Conservation (phyloP, 2,113 vertebrate genomes). For the Callithrix jacchus region DNA sequence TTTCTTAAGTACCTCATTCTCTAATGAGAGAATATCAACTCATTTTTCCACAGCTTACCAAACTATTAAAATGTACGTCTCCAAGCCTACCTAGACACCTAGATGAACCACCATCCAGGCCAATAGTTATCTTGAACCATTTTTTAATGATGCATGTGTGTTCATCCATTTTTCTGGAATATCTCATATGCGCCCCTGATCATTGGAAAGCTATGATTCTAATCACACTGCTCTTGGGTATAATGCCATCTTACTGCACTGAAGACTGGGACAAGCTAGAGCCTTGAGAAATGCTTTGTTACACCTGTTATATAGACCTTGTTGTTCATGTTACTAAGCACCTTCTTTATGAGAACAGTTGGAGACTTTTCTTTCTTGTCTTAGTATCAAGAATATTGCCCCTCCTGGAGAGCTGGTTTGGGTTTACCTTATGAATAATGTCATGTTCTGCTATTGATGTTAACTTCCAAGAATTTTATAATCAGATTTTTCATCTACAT, state of each 20-base stretch:
- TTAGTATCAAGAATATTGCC: background rate
- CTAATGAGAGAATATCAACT: background rate
- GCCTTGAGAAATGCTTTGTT: background rate
- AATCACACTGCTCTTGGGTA: background rate
- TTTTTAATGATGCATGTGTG: background rate
- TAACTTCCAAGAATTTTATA: conserved; percentile 32
- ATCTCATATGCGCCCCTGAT: background rate
- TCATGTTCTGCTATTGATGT: background rate
- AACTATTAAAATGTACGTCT: background rate
- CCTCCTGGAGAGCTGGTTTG: background rate
- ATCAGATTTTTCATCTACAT: background rate
- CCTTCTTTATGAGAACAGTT: background rate
- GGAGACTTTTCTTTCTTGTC: background rate
- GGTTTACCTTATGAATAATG: background rate
- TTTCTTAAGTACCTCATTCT: background rate
- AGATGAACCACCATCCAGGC: background rate
- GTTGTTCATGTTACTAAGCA: background rate
- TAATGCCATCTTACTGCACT: background rate
- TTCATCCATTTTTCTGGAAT: background rate
- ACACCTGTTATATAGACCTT: background rate
- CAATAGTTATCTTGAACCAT: background rate
- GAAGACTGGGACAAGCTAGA: background rate
- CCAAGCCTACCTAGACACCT: background rate
- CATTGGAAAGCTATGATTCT: background rate
- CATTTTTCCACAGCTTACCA: background rate